Evolutionary conservation across 2,797 vertebrate species (phyloP), one percentile per base, ranked within the genome.

Genomic region (Argentina silus): DNA sequence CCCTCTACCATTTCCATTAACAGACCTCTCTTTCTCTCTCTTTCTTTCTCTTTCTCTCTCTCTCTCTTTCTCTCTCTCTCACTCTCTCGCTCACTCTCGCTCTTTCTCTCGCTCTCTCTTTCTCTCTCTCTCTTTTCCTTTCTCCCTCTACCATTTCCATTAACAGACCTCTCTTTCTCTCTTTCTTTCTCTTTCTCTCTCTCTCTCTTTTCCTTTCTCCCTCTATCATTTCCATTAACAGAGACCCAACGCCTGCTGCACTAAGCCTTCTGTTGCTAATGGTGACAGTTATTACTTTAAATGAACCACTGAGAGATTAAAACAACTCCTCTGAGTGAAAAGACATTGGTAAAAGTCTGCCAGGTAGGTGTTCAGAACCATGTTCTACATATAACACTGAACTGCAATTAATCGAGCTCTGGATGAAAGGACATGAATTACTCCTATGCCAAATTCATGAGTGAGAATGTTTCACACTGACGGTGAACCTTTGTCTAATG

Each of bases 271-370:
- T 61, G 45, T 61, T 63, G 66, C 65, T 55, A 69, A 63, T 62
- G 63, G 60, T 65, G 65, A 68, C 81, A 1, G 48, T 19, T 51
- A 50, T 67, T 61, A 12, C 47, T 50, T 27, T 66, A 10, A 80
- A 78, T 27, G 17, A 7, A 64, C 62, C 23, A 44, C 47, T 14
- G 59, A 36, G 48, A 53, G 15, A 53, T 59, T 14, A 8, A 53
- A 48, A 60, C 15, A 17, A 36, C 2, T 36, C 2, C 4, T 2
- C n/a, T 19, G 15, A 21, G 23, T 53, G 36, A n/a, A 9, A 14
- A 53, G 48, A 19, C 23, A 53, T 36, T 43, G 14, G 2, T 36
- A 68, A n/a, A 3, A 14, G 36, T 56, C 51, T 64, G 8, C 43
- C 3, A 44, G n/a, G 8, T 69, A 53, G 56, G 53, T 42, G 65